A percentile compares a stretch with the other conserved stretches of the same genome.
These are phyloP conservation scores for Tridacna crocea DNA, from an alignment of 2,888 invertebrate genomes.

Conservation along the genomic window DNA sequence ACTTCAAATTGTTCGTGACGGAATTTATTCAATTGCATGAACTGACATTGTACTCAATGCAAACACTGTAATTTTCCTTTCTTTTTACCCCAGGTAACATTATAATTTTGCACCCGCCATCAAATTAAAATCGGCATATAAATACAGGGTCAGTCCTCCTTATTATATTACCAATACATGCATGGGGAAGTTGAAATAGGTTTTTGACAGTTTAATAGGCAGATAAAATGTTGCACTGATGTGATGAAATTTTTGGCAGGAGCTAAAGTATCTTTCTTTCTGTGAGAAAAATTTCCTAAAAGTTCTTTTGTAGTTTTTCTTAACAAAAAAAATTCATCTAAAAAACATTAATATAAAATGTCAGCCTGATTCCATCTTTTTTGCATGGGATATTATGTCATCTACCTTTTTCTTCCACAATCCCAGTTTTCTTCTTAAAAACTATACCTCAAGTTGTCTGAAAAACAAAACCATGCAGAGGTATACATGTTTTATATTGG, in stretches of 20 bases:
- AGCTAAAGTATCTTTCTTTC: background rate
- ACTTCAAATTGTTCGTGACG: slow-evolving; percentile 15
- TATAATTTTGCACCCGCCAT: slow-evolving; percentile 39
- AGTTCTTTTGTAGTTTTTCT: background rate
- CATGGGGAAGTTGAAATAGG: slow-evolving; percentile 48
- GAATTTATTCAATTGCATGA: slow-evolving; percentile 38
- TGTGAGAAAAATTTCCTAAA: background rate
- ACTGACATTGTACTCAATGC: slow-evolving; percentile 14
- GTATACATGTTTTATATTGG: too few species aligned
- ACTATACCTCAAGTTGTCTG: too few species aligned
- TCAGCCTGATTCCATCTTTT: background rate
- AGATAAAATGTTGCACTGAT: slow-evolving; percentile 21
- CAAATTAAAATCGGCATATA: slow-evolving; percentile 42
- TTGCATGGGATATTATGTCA: background rate
- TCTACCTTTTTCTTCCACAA: too few species aligned
- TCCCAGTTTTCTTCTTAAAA: too few species aligned
- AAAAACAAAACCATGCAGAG: too few species aligned
- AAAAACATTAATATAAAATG: background rate
- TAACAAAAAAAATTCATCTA: background rate
- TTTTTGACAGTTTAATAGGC: slow-evolving; percentile 57
- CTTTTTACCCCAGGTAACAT: slow-evolving; percentile 35
- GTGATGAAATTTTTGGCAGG: slow-evolving; percentile 34
- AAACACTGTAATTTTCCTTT: slow-evolving; percentile 39
- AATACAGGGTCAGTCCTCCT: slow-evolving; percentile 41
- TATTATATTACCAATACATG: slow-evolving; percentile 48